Conservation (phyloP, 2,113 vertebrate species). For the Dicaeum eximium region DNA sequence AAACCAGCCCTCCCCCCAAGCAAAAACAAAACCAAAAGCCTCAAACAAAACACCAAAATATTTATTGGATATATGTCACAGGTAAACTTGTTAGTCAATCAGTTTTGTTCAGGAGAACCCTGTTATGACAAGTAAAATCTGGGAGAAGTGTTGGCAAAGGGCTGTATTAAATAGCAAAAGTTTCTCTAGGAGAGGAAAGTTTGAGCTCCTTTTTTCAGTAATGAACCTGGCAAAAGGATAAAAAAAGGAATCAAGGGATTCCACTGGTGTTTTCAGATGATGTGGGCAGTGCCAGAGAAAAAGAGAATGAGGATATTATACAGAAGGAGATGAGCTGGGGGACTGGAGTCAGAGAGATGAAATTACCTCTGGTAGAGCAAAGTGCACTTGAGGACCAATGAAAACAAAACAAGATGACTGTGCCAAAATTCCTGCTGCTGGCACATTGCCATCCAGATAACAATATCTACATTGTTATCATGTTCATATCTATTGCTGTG, state of each 20-base stretch:
- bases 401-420: not conserved
- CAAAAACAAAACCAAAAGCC: not conserved
- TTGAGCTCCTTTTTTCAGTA: not conserved
- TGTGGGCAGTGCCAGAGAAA: not conserved
- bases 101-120: not conserved
- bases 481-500: not conserved
- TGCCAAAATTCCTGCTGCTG: not conserved
- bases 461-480: not conserved
- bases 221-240: not conserved
- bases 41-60: not conserved
- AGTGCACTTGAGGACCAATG: not conserved
- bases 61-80: not conserved
- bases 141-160: not conserved
- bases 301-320: not conserved
- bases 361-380: not conserved
- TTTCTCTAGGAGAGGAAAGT: not conserved
- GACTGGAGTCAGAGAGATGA: not conserved
- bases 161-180: not conserved
- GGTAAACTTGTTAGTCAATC: not conserved
- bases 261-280: not conserved
- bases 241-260: not conserved
- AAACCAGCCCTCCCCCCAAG: fast-evolving
- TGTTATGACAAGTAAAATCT: not conserved
- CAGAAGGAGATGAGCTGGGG: not conserved
- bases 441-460: not conserved